phyloP scores from a whole-genome alignment of 2,888 invertebrate species.

The Polydrusus cervinus region DNA sequence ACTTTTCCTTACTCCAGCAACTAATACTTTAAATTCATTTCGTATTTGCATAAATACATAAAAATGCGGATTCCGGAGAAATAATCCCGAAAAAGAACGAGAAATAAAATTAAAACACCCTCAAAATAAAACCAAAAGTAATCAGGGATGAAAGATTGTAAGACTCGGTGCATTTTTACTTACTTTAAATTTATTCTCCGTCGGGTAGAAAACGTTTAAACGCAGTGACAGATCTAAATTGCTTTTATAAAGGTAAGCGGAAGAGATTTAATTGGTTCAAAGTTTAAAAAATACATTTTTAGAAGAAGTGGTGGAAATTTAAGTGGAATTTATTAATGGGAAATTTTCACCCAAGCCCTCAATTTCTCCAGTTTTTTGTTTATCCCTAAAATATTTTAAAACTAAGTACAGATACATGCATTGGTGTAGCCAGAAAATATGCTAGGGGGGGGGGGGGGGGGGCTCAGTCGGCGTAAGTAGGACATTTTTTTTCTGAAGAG shows the following conservation, averaged over 20 bases:
- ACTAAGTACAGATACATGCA: too few species aligned
- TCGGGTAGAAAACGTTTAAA: constrained; percentile 4
- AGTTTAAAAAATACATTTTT: constrained; percentile 2
- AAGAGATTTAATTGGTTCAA: neutral
- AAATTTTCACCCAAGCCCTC: too few species aligned
- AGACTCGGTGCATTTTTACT: constrained; percentile 25
- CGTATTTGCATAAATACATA: constrained; percentile 37
- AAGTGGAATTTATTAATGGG: neutral
- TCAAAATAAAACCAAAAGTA: constrained; percentile 31
- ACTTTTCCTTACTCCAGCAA: constrained; percentile 14
- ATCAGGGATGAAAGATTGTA: constrained; percentile 25
- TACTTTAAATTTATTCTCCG: constrained; percentile 21
- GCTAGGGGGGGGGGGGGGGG: too few species aligned
- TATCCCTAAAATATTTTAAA: too few species aligned
- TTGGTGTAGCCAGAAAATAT: too few species aligned
- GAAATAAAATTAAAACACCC: constrained; percentile 38
- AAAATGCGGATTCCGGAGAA: constrained; percentile 28
- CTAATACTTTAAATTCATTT: constrained; percentile 22
- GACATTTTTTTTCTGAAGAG: too few species aligned
- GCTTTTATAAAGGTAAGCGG: constrained; percentile 13
- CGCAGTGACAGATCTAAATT: constrained; percentile 25
- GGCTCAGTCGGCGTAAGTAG: too few species aligned
- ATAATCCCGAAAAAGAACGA: constrained; percentile 34
- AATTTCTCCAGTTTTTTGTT: too few species aligned
- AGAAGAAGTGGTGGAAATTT: neutral